Evolutionary conservation across 2,888 invertebrate genomes (phyloP), one percentile per base, ranked within the genome.

Genomic region (Andrena flavipes): DNA sequence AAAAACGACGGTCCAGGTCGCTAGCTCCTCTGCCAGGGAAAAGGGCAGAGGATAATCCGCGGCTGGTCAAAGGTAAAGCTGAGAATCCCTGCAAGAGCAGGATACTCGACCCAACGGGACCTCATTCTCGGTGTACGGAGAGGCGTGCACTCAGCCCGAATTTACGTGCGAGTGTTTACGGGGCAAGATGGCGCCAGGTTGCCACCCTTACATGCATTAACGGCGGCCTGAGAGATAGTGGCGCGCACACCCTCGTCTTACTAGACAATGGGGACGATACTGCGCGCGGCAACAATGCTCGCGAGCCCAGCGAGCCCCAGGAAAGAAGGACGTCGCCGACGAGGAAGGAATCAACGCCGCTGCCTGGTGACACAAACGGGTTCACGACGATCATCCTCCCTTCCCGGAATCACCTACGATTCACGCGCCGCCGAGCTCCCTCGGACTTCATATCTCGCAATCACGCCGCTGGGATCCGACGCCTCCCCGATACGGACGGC

Each of bases 91-190:
- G 82, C 48, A 81, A 76, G 71, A 69, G 48, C 62, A 67, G 74
- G 71, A 48, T 77, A 84, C 80, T 86, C 87, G 80, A 79, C 67
- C 67, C 77, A 71, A 82, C 77, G 60, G 78, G 72, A 80, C 62
- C 73, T 81, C 68, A 76, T 84, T 86, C 70, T 68, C 63, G 30
- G 76, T 68, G 73, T 63, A 65, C 51, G 76, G 62, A 79, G 68
- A 80, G 72, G 74, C 73, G 84, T 81, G 87, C 86, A 85, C 87
- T 89, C 89, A 82, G 86, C 56, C 80, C 86, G 86, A 91, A 90
- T 91, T 90, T 90, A 91, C 89, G 90, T 78, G 83, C 87, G 78
- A 88, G 87, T 89, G 88, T 91, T 91, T 91, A 91, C 88, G 88
- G 84, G 85, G 56, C 73, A 88, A 89, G 85, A 87, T 86, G 89